Base-by-base conservation (phyloP, 2,888 invertebrate genomes). In the Cataglyphis altisquamis region DNA sequence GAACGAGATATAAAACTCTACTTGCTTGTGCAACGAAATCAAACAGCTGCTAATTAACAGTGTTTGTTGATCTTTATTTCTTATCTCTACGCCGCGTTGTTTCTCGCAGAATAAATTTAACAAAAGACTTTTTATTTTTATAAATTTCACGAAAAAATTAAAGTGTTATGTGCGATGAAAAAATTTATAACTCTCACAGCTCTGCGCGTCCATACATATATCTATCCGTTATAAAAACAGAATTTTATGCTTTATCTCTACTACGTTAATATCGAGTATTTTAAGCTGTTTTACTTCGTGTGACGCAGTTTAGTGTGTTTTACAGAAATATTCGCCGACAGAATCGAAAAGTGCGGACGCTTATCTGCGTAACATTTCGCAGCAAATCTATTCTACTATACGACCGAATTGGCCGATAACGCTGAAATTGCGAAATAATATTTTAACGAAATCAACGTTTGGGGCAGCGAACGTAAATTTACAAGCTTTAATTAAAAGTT, bases 401-500 rank as follows among this genome's bases (percentile, higher is more conserved):
- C 77, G 84, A 55, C 60, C 64, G 75, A 68, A 60, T 68, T 60
- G 70, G 62, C 83, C 88, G 88, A 89, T 88, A 90, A 86, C 85
- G 86, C 86, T 84, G 86, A 88, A 90, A 90, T 89, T 85, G 89
- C 84, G 83, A 89, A 91, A 92, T 92, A 87, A 90, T 92, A 92
- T 91, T 90, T 90, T 88, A 91, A 90, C 90, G 87, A 84, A 89
- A 89, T 89, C 87, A 88, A 88, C 89, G 90, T 88, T 86, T 84
- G 6, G 48, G 86, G 86, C 84, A 0, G 32, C 82, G 88, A 86
- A 89, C 88, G 90, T 91, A 91, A 92, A 91, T 92, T 91, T 91
- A 83, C 90, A 86, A 88, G 87, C 87, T 91, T 92, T 92, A 91
- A 91, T 91, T 91, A 92, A 91, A 91, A 91, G 87, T 92, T 92